Evolutionary conservation across 2,888 invertebrate genomes (phyloP).

Genomic region (Drosophila falleni): DNA sequence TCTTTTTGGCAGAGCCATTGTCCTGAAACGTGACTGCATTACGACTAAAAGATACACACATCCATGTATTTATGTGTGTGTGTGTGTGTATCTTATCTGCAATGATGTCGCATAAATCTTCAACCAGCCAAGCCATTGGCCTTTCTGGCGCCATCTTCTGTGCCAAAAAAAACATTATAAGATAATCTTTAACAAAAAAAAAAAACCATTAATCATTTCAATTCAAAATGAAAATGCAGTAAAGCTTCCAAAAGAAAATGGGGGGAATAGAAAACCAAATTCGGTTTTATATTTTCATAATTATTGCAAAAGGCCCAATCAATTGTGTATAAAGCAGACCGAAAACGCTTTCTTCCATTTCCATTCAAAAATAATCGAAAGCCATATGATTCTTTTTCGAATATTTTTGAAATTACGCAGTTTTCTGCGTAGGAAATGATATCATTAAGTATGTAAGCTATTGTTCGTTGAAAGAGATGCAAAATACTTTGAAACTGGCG

Average conservation of each 20-base stretch:
- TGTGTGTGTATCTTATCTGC: constrained; percentile 41
- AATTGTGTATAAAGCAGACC: constrained; percentile 11
- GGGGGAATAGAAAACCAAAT: neutral
- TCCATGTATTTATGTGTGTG: neutral
- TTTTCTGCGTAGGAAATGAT: constrained; percentile 2
- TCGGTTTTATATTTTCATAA: constrained; percentile 12
- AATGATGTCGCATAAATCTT: constrained; percentile 54
- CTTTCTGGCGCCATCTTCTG: constrained; percentile 40
- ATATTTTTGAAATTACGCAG: constrained; percentile 22
- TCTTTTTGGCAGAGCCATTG: constrained; percentile 8
- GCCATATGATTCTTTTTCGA: neutral
- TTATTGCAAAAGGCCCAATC: constrained; percentile 26
- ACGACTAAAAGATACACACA: constrained; percentile 13
- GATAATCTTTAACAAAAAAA: constrained; percentile 11
- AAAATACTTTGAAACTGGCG: neutral
- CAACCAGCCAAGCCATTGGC: constrained; percentile 28
- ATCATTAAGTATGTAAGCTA: constrained; percentile 11
- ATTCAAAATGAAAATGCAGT: constrained; percentile 18
- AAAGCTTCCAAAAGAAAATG: constrained; percentile 9
- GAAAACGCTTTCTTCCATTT: neutral
- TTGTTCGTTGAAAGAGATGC: neutral
- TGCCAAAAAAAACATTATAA: constrained; percentile 30
- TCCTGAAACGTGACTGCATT: constrained; percentile 26
- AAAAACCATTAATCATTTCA: constrained; percentile 36
- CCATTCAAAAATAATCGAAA: constrained; percentile 6